phyloP scores from a whole-genome alignment of 2,888 invertebrate species.

The Drosophila fulvimacula region DNA sequence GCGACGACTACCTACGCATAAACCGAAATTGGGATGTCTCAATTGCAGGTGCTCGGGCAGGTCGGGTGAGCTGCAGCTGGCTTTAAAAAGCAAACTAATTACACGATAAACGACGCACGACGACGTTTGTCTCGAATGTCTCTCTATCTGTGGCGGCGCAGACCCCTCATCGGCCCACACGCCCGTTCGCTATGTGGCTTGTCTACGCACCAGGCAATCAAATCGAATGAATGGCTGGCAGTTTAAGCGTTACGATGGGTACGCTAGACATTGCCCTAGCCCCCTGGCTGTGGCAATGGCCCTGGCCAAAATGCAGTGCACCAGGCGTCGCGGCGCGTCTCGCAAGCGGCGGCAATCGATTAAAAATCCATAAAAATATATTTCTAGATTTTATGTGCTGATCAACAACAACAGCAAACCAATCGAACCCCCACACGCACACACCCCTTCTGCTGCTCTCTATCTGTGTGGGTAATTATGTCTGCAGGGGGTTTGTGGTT shows the following conservation, averaged over 20 bases:
- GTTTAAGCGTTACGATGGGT: conserved; percentile 33
- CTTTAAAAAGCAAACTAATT: conserved; percentile 71
- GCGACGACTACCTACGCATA: conserved; percentile 57
- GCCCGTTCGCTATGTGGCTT: conserved; percentile 15
- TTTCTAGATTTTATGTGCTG: conserved; percentile 81
- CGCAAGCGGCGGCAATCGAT: conserved; percentile 75
- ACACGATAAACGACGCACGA: conserved; percentile 67
- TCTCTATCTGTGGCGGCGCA: conserved; percentile 15
- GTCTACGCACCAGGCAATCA: conserved; percentile 61
- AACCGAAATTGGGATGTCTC: conserved; percentile 74
- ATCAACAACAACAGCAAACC: conserved; percentile 48
- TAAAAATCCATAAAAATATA: conserved; percentile 82
- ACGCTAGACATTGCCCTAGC: conserved; percentile 7
- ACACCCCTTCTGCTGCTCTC: background rate
- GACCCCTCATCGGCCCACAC: conserved; percentile 4
- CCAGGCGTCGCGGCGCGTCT: conserved; percentile 37
- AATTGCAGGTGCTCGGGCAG: conserved; percentile 28
- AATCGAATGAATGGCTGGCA: conserved; percentile 57
- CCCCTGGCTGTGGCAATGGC: background rate
- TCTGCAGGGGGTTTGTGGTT: conserved; percentile 31
- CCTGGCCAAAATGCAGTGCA: conserved; percentile 20
- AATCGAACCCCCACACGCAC: conserved; percentile 1
- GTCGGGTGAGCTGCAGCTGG: conserved; percentile 22
- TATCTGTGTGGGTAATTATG: conserved; percentile 63
- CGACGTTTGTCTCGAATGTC: conserved; percentile 36